Conservation (phyloP, 1,140 invertebrate genomes). For the Euwallacea similis region DNA sequence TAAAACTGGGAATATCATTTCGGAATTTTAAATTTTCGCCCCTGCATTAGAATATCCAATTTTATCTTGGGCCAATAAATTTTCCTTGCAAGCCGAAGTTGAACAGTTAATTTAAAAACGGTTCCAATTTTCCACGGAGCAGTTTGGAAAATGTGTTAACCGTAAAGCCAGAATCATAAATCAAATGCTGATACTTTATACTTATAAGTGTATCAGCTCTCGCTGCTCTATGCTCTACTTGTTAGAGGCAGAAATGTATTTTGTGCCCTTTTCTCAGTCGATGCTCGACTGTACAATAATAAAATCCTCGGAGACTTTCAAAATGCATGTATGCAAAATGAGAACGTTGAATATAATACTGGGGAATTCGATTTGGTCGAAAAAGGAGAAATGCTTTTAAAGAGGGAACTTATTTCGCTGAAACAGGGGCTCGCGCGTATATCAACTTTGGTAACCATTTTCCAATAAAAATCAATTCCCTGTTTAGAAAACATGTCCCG, state of each 20-base stretch:
- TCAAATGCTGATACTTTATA: conserved; percentile 21
- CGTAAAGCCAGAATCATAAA: conserved; percentile 17
- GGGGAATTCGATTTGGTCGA: not conserved
- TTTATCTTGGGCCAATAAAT: conserved; percentile 31
- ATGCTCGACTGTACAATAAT: no score
- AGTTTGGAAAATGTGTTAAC: conserved; percentile 33
- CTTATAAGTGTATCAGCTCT: not conserved
- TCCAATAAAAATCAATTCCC: conserved; percentile 2
- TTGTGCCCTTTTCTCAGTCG: no score
- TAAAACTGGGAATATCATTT: conserved; percentile 18
- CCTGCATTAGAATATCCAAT: conserved; percentile 19
- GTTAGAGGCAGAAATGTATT: no score
- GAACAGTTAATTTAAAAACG: conserved; percentile 34
- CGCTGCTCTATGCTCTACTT: no score
- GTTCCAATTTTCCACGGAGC: conserved; percentile 28
- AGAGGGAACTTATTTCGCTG: no score
- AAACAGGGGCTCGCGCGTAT: not conserved
- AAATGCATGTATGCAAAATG: conserved; percentile 5
- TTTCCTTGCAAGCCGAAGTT: conserved; percentile 24
- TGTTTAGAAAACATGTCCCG: conserved; percentile 4
- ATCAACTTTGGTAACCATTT: conserved; percentile 1
- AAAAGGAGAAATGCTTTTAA: not conserved
- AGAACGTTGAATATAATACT: not conserved
- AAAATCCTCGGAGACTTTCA: not conserved
- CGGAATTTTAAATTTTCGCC: conserved; percentile 10